Conservation (phyloP, 2,113 vertebrate species). For the Alligator sinensis region DNA sequence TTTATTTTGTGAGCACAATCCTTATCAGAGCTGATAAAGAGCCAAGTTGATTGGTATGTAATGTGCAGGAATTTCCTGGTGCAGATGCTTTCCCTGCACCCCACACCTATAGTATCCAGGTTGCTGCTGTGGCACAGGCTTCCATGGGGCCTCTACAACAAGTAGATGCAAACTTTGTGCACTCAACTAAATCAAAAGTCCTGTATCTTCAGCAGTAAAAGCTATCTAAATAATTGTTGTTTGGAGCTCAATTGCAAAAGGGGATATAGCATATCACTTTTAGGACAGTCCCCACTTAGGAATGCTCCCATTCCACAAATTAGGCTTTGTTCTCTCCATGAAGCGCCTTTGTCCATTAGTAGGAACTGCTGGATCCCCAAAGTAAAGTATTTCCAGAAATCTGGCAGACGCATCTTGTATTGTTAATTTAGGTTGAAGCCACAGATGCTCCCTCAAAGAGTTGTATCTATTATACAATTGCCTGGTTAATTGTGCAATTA, state of each 20-base stretch:
- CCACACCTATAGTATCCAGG: background rate
- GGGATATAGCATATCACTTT: background rate
- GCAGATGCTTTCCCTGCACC: background rate
- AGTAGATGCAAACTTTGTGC: background rate
- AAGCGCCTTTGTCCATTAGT: background rate
- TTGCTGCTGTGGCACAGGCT: background rate
- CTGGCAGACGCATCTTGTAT: background rate
- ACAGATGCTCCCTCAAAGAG: too few relatives aligned
- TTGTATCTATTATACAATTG: too few relatives aligned
- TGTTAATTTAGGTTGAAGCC: background rate
- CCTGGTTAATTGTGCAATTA: too few relatives aligned
- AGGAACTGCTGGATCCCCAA: background rate
- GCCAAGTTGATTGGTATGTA: background rate
- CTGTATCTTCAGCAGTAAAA: rapidly evolving
- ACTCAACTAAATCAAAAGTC: background rate
- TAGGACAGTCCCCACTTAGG: background rate
- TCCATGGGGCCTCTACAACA: background rate
- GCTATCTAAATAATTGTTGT: background rate
- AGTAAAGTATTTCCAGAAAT: background rate
- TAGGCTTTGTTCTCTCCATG: background rate
- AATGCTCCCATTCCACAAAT: background rate
- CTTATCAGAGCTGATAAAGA: background rate
- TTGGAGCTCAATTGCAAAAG: background rate
- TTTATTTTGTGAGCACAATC: background rate
- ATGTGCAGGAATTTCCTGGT: background rate